Evolutionary conservation across 2,113 vertebrate species (phyloP).

Genomic region (Junco hyemalis): DNA sequence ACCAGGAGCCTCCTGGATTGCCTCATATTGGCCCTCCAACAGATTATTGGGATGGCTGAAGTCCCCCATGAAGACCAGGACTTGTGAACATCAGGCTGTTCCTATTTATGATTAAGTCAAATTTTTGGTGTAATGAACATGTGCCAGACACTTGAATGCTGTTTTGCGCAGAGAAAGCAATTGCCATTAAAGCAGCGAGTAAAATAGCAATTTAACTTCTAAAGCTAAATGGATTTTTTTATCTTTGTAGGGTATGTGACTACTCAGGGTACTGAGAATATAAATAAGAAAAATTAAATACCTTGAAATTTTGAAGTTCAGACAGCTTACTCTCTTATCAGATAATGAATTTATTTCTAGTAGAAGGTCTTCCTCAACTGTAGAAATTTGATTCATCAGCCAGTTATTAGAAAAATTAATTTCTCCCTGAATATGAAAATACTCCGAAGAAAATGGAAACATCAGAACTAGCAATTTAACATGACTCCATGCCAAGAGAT

Average conservation of each 20-base stretch:
- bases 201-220: background rate
- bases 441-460: background rate
- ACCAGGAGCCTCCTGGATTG: background rate
- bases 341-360: conserved; percentile 36
- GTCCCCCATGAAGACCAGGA: background rate
- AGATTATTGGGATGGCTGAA: background rate
- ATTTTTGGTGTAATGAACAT: background rate
- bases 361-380: background rate
- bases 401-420: background rate
- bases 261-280: background rate
- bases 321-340: conserved; percentile 18
- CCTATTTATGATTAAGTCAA: background rate
- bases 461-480: background rate
- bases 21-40: background rate
- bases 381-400: background rate
- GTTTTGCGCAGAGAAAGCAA: background rate
- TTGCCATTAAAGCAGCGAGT: background rate
- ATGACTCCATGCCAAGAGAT: background rate
- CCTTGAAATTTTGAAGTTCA: conserved; percentile 17
- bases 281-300: conserved; percentile 48
- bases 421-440: conserved; percentile 1
- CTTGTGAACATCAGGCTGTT: background rate
- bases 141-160: background rate
- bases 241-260: background rate
- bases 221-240: conserved; percentile 16